Evolutionary conservation across 2,888 invertebrate species (phyloP).

Genomic region (Dicycla oo): DNA sequence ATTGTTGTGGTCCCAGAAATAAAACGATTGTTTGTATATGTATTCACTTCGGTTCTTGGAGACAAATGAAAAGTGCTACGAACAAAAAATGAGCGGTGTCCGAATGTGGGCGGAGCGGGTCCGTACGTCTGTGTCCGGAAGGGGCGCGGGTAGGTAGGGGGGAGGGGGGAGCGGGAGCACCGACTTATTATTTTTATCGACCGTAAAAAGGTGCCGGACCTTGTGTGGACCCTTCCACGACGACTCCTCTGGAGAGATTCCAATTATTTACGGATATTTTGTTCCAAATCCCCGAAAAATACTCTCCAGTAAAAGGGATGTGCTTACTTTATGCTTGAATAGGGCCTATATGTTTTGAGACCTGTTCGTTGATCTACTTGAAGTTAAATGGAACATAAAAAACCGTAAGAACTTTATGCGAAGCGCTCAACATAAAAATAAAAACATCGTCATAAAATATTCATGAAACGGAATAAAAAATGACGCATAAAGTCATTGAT

Average conservation of each 20-base stretch:
- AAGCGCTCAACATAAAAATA: neutral
- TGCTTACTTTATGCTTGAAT: constrained; percentile 78
- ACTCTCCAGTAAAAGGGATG: constrained; percentile 78
- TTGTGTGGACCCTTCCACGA: constrained; percentile 82
- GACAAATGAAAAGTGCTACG: constrained; percentile 73
- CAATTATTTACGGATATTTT: constrained; percentile 88
- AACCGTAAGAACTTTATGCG: neutral
- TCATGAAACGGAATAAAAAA: constrained; percentile 45
- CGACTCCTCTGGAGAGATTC: constrained; percentile 82
- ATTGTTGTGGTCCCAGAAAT: constrained; percentile 56
- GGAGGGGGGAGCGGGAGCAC: constrained; percentile 66
- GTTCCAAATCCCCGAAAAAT: constrained; percentile 85
- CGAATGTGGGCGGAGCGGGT: constrained; percentile 78
- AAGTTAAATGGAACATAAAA: constrained; percentile 25
- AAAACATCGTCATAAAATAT: constrained; percentile 23
- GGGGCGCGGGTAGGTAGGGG: constrained; percentile 57
- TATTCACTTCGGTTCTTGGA: constrained; percentile 59
- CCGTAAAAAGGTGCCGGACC: constrained; percentile 88
- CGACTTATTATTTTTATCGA: constrained; percentile 89
- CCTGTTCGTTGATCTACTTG: constrained; percentile 56
- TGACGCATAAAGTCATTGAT: constrained; percentile 46
- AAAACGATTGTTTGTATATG: constrained; percentile 49
- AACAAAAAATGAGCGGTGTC: constrained; percentile 90
- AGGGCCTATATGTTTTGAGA: constrained; percentile 66
- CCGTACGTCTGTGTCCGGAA: constrained; percentile 59